These are phyloP conservation scores for Theonella swinhoei DNA, from an alignment of 37 sponge, comb jelly and placozoan genomes.

Conservation along the genomic window DNA sequence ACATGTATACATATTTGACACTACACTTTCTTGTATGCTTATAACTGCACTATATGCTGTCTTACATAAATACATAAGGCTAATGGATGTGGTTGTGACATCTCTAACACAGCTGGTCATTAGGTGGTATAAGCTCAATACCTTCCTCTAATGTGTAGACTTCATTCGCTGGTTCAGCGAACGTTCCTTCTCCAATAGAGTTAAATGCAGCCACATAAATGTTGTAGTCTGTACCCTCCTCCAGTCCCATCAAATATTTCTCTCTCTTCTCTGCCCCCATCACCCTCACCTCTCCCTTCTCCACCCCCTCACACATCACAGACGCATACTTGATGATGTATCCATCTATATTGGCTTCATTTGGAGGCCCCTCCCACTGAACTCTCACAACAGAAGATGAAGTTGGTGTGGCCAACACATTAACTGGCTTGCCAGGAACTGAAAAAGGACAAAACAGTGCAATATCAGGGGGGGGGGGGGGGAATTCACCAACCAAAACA, in stretches of 20 bases:
- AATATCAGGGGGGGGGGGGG: no score
- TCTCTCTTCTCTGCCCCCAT: not conserved
- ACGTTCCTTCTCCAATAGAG: slow-evolving; percentile 3
- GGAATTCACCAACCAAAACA: no score
- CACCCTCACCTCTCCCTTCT: not conserved
- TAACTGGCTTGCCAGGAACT: slow-evolving; percentile 39
- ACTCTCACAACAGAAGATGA: slow-evolving; percentile 13
- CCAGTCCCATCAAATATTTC: not conserved
- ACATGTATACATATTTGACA: no score
- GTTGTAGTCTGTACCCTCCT: not conserved
- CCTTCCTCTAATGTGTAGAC: no score
- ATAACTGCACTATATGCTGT: no score
- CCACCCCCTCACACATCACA: not conserved
- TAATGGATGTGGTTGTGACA: no score
- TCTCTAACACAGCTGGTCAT: no score
- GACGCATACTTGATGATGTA: slow-evolving; percentile 13
- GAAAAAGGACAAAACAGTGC: not conserved
- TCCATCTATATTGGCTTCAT: not conserved
- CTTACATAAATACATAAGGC: no score
- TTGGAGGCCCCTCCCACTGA: not conserved
- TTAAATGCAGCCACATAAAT: not conserved
- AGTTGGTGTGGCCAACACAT: not conserved
- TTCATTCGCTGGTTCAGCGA: not conserved
- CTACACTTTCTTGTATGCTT: no score
- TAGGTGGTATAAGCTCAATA: no score